phyloP scores from a whole-genome alignment of 2,797 vertebrate species.

The Myotis daubentonii region DNA sequence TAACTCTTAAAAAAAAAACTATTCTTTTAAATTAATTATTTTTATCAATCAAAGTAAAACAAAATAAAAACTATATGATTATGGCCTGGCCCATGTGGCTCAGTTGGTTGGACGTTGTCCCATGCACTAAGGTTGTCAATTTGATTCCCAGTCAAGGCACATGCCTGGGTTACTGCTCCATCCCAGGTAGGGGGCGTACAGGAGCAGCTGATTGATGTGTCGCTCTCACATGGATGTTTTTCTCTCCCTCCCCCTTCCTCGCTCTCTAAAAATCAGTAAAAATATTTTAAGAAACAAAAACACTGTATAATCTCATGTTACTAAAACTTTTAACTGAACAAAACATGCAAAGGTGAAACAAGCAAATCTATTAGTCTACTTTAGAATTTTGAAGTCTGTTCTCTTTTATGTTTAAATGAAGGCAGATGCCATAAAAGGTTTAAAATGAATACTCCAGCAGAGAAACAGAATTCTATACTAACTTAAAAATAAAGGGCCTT shows the following conservation, averaged over 20 bases:
- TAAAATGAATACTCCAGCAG: neutral
- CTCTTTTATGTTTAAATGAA: slow-evolving; percentile 26
- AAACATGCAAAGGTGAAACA: neutral
- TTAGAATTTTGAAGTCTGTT: neutral
- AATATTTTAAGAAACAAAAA: too few species aligned
- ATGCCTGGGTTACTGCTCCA: too few species aligned
- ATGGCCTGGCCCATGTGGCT: too few species aligned
- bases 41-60: slow-evolving; percentile 48
- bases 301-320: neutral
- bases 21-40: slow-evolving; percentile 18
- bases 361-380: neutral
- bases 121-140: too few species aligned
- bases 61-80: neutral
- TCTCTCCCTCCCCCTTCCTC: too few species aligned
- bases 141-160: too few species aligned
- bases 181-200: too few species aligned
- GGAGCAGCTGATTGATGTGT: too few species aligned
- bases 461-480: neutral
- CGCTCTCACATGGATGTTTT: too few species aligned
- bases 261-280: too few species aligned
- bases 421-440: neutral
- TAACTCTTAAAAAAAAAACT: neutral
- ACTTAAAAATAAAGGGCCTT: neutral
- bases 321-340: slow-evolving; percentile 24
- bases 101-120: too few species aligned